Evolutionary conservation across 1,140 invertebrate species (phyloP), one percentile per base, ranked within the genome.

Genomic region (Piezodorus guildinii): DNA sequence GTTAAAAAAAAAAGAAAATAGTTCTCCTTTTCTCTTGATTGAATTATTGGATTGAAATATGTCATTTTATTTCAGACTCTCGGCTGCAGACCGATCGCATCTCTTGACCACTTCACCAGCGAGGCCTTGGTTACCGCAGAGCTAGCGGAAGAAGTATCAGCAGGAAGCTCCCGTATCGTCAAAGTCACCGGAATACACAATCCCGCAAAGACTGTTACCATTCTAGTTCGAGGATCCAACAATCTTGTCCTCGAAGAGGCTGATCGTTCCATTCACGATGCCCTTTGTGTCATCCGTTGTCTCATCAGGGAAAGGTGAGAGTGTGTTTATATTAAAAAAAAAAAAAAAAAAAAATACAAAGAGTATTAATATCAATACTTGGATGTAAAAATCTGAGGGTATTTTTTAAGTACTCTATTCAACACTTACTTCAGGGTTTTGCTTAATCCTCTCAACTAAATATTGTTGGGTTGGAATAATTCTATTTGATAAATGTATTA

Each of bases 261-360:
- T 60, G 89, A 89, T 45, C 81, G 97, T 68, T 99, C 96, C 5
- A 76, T 99, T 39, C 97, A 99, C 74, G 97, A 99, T 78, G 96
- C 97, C 15, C 80, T 99, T 5, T 99, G 96, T 77, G 96, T 97
- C 15, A 91, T 99, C 71, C 85, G 96, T 69, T 99, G 96, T 77
- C 80, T 98, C 60, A 95, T 99, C 0, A 96, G 96, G 70, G 87
- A 96, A 61, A 85, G 78, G 79, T 84, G 69, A 66, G 68, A 30
- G 3, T 8, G 8, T 30, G 27, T 4, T 30, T 30, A 4, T 4
- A 4, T 30, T 30, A 30, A n/a, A n/a, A n/a, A n/a, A n/a, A n/a
- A n/a, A n/a, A n/a, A n/a, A n/a, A n/a, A n/a, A n/a, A n/a, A n/a
- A n/a, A n/a, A n/a, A n/a, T n/a, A n/a, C n/a, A n/a, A n/a, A n/a